Conservation (phyloP, 1,140 invertebrate genomes). For the Asbolus verrucosus region DNA sequence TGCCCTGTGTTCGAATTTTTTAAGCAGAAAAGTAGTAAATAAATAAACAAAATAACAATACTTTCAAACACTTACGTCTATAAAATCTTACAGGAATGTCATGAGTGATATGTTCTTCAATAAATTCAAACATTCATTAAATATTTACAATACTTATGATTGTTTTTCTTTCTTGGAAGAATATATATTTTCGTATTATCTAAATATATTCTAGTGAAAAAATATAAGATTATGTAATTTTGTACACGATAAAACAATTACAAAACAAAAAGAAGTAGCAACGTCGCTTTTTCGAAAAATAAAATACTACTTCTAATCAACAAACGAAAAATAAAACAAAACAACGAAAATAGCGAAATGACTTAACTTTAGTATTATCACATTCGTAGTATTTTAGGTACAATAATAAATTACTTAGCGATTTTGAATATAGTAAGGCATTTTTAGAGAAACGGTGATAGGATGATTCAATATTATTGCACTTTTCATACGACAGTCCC, state of each 20-base stretch:
- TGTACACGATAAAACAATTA: too few species aligned
- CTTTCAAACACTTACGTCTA: constrained; percentile 38
- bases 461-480: constrained; percentile 47
- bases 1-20: constrained; percentile 48
- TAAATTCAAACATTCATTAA: constrained; percentile 19
- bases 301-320: too few species aligned
- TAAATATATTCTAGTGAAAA: constrained; percentile 40
- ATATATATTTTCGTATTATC: constrained; percentile 6
- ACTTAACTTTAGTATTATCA: constrained; percentile 49
- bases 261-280: too few species aligned
- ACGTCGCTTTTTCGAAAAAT: too few species aligned
- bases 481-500: constrained; percentile 76
- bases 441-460: constrained; percentile 52
- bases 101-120: constrained; percentile 44
- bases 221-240: too few species aligned
- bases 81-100: constrained; percentile 41
- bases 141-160: constrained; percentile 41
- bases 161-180: constrained; percentile 43
- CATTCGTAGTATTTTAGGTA: constrained; percentile 46
- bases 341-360: neutral
- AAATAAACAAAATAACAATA: neutral
- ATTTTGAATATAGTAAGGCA: constrained; percentile 52
- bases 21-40: constrained; percentile 7
- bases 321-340: constrained; percentile 39
- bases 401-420: constrained; percentile 29